Evolutionary conservation across 2,888 invertebrate species (phyloP), one percentile per base, ranked within the genome.

Genomic region (Eurois occulta): DNA sequence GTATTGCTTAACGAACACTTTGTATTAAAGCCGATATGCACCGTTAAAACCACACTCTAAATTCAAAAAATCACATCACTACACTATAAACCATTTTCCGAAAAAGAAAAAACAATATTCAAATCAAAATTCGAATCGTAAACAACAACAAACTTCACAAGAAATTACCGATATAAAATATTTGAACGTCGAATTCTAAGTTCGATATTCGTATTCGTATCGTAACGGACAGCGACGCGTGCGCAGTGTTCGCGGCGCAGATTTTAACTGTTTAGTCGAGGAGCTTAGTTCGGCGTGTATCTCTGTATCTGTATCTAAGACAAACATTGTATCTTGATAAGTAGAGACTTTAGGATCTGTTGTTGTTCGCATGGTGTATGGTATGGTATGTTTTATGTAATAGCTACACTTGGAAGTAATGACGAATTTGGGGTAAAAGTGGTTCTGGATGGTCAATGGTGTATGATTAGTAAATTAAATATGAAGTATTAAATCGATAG

Each of bases 201-300:
- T 90, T 90, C 86, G 88, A 87, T 75, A 83, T 89, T 89, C 89
- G 88, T 81, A 86, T 80, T 86, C 87, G 85, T 74, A 75, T 75
- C 78, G 86, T 84, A 85, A 80, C 81, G 78, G 80, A 65, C 75
- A 72, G 91, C 90, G 92, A 93, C 96, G 96, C 96, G 96, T 96
- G 96, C 96, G 96, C 95, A 91, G 87, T 78, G 92, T 88, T 87
- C 94, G 95, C 95, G 93, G 90, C 92, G 94, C 93, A 92, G 93
- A 91, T 93, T 95, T 94, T 92, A 94, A 96, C 96, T 96, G 96
- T 93, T 94, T 92, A 90, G 88, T 76, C 78, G 87, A 80, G 41
- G 85, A 88, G 89, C 88, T 88, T 84, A 87, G 84, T 82, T 85
- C 82, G 82, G 76, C 77, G 66, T 83, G 89, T 88, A 88, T 89